Evolutionary conservation across 2,888 invertebrate species (phyloP).

Genomic region (Ochropleura leucogaster): DNA sequence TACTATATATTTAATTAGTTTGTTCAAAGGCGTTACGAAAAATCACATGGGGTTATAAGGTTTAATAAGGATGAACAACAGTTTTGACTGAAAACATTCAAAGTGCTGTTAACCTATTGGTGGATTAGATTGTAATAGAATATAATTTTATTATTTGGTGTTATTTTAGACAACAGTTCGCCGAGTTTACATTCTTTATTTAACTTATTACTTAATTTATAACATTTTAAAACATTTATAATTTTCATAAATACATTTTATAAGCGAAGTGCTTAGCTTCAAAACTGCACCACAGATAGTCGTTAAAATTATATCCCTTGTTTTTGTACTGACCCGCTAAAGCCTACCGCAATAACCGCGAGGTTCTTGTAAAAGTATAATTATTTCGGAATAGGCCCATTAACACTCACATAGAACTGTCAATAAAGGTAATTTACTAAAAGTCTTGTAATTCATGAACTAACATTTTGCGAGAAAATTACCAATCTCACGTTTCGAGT

Average conservation of each 20-base stretch:
- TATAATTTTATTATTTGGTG: neutral
- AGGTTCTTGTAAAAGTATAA: constrained; percentile 22
- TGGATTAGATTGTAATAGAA: neutral
- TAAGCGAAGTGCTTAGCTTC: constrained; percentile 17
- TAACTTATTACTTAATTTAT: neutral
- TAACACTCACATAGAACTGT: constrained; percentile 16
- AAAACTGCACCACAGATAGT: constrained; percentile 21
- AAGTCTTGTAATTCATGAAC: neutral
- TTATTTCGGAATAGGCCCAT: constrained; percentile 20
- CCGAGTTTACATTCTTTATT: neutral
- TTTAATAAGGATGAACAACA: neutral
- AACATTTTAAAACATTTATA: neutral
- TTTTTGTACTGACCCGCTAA: constrained; percentile 18
- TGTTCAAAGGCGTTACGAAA: neutral
- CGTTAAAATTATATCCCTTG: constrained; percentile 20
- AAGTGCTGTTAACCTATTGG: neutral
- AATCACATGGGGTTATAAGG: neutral
- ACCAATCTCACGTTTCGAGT: neutral
- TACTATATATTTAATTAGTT: neutral
- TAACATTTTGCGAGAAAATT: neutral
- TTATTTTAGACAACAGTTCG: neutral
- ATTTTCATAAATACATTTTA: neutral
- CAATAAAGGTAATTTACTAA: neutral
- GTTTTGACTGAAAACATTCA: neutral
- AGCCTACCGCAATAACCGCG: constrained; percentile 33